Evolutionary conservation across 2,888 invertebrate species (phyloP).

Genomic region (Melanargia galathea): DNA sequence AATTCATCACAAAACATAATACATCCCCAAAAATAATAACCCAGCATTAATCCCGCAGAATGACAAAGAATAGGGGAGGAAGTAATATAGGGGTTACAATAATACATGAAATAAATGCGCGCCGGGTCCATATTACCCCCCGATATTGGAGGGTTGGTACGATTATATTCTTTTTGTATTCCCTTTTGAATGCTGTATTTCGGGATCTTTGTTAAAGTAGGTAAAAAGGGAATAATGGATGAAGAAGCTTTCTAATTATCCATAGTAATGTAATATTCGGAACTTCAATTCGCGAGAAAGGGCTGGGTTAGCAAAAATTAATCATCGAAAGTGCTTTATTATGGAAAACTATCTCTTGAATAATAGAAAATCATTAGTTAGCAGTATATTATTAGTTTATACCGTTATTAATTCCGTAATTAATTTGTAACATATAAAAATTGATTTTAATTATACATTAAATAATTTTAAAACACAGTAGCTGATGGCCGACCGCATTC

Average conservation of each 20-base stretch:
- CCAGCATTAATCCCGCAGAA: slow-evolving; percentile 23
- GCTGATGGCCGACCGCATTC: too few species aligned
- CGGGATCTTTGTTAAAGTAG: slow-evolving; percentile 9
- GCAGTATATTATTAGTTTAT: too few species aligned
- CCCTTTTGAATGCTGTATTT: slow-evolving; percentile 7
- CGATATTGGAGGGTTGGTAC: slow-evolving; percentile 29
- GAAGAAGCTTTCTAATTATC: not conserved
- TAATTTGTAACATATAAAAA: too few species aligned
- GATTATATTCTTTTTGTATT: slow-evolving; percentile 26
- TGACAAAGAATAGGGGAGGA: slow-evolving; percentile 15
- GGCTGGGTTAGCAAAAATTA: too few species aligned
- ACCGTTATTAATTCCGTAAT: too few species aligned
- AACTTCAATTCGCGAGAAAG: not conserved
- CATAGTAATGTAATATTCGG: not conserved
- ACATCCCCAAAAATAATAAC: slow-evolving; percentile 16
- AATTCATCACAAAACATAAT: not conserved
- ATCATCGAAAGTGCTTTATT: too few species aligned
- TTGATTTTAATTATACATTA: too few species aligned
- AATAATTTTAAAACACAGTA: too few species aligned
- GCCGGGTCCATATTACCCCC: slow-evolving; percentile 21
- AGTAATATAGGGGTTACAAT: slow-evolving; percentile 22
- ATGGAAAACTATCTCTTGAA: too few species aligned
- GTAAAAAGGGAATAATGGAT: slow-evolving; percentile 4
- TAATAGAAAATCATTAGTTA: too few species aligned
- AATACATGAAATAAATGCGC: slow-evolving; percentile 25